Evolutionary conservation across 2,113 vertebrate genomes (phyloP).

Genomic region (Hypomesus transpacificus): DNA sequence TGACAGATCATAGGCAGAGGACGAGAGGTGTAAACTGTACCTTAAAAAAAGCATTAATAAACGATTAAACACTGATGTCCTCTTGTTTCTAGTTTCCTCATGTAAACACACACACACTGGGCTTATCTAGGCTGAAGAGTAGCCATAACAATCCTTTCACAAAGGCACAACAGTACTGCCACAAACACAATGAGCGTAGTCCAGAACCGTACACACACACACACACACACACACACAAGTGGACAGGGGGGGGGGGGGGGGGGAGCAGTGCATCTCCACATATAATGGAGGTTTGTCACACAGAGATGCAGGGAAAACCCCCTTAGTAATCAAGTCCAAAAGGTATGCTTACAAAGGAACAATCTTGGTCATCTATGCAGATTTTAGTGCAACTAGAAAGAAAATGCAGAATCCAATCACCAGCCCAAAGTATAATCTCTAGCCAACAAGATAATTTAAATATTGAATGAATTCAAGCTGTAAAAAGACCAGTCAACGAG

Average conservation of each 20-base stretch:
- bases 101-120: background rate
- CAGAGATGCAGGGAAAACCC: no score
- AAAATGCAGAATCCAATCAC: background rate
- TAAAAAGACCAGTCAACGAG: no score
- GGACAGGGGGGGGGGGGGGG: no score
- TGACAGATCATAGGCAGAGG: background rate
- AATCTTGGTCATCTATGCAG: background rate
- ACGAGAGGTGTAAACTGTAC: background rate
- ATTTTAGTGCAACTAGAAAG: background rate
- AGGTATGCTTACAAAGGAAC: no score
- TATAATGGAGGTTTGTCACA: no score
- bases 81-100: background rate
- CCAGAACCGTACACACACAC: background rate
- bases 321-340: no score
- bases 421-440: background rate
- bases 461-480: no score
- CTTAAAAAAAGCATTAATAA: background rate
- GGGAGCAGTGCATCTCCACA: no score
- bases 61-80: background rate
- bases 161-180: slow-evolving; percentile 4
- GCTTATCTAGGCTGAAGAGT: background rate
- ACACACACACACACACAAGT: background rate
- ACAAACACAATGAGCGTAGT: background rate
- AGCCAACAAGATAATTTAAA: no score
- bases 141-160: background rate